Evolutionary conservation across 1,140 invertebrate genomes (phyloP).

Genomic region (Drosophila pseudoananassae): DNA sequence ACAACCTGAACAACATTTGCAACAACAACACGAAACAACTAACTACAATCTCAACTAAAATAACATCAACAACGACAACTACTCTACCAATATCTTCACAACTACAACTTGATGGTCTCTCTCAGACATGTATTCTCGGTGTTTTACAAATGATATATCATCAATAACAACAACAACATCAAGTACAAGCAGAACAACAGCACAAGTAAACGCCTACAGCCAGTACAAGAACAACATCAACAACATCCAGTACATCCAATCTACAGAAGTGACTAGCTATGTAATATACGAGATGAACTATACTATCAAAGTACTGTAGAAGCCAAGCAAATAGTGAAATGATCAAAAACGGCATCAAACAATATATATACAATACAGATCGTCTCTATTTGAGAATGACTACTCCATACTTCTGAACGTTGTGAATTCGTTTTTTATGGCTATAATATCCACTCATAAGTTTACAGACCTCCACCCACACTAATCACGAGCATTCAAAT

Average conservation of each 20-base stretch:
- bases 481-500: conserved; percentile 56
- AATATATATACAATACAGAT: not conserved
- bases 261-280: conserved; percentile 53
- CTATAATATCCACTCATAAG: conserved; percentile 1
- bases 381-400: conserved; percentile 41
- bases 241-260: conserved; percentile 53
- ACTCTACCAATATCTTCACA: conserved; percentile 58
- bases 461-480: conserved; percentile 16
- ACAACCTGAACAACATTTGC: conserved; percentile 45
- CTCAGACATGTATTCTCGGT: conserved; percentile 77
- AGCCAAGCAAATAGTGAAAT: conserved; percentile 20
- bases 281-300: conserved; percentile 49
- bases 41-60: conserved; percentile 45
- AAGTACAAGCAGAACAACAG: conserved; percentile 60
- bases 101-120: conserved; percentile 73
- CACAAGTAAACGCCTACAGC: conserved; percentile 68
- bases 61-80: conserved; percentile 50
- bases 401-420: conserved; percentile 57
- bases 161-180: conserved; percentile 53
- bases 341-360: conserved; percentile 30
- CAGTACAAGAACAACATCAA: conserved; percentile 66
- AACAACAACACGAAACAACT: conserved; percentile 44
- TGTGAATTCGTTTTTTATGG: conserved; percentile 58
- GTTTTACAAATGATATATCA: conserved; percentile 70
- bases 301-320: conserved; percentile 12